phyloP scores from a whole-genome alignment of 1,140 invertebrate genomes.

The Augochlora pura region DNA sequence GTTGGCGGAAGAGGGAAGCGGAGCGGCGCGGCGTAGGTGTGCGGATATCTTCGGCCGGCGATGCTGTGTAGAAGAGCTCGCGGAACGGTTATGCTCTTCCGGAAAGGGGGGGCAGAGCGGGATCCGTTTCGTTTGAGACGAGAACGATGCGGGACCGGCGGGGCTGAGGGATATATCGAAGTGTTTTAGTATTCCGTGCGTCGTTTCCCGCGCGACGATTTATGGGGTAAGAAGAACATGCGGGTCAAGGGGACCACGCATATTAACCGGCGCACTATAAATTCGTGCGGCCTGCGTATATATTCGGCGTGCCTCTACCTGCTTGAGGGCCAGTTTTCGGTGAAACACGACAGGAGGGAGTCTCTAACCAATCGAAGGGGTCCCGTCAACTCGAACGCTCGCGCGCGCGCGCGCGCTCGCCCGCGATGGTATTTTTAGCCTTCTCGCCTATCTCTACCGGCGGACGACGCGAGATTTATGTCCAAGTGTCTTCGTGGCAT shows the following conservation, averaged over 20 bases:
- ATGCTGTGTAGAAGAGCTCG: not conserved
- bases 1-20: constrained; percentile 30
- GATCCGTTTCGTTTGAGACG: constrained; percentile 29
- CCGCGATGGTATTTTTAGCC: constrained; percentile 46
- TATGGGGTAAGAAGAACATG: constrained; percentile 62
- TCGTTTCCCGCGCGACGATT: constrained; percentile 49
- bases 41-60: constrained; percentile 15
- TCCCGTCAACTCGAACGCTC: constrained; percentile 35
- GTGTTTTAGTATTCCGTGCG: constrained; percentile 61
- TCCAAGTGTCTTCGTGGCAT: constrained; percentile 39
- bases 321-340: constrained; percentile 41
- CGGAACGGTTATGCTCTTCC: constrained; percentile 53
- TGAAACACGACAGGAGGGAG: constrained; percentile 46
- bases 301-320: constrained; percentile 45
- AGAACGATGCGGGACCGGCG: too few relatives aligned
- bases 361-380: constrained; percentile 39
- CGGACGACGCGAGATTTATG: constrained; percentile 53
- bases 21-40: not conserved
- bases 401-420: too few relatives aligned
- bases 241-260: constrained; percentile 60
- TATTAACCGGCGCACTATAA: constrained; percentile 62
- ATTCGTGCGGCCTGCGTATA: constrained; percentile 51
- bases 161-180: constrained; percentile 46
- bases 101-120: constrained; percentile 5
- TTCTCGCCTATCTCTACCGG: constrained; percentile 39